These are phyloP conservation scores for Emys orbicularis DNA, from an alignment of 2,797 vertebrate genomes.

Conservation along the genomic window DNA sequence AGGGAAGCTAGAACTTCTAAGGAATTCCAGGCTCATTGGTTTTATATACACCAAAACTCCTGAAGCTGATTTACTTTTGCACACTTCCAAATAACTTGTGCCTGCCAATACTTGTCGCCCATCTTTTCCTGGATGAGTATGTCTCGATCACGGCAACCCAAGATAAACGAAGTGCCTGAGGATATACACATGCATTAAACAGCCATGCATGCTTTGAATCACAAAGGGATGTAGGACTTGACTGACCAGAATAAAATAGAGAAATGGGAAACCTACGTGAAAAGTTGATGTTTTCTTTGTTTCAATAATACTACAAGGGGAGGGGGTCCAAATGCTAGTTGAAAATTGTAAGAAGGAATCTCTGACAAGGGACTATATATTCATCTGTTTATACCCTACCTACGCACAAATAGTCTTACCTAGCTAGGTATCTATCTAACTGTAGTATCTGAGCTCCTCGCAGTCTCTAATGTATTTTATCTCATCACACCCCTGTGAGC, in stretches of 20 bases:
- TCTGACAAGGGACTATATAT: background rate
- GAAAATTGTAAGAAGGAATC: background rate
- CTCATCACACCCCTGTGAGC: background rate
- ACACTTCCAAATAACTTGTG: constrained; percentile 24
- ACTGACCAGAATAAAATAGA: background rate
- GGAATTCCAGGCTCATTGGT: background rate
- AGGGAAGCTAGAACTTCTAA: background rate
- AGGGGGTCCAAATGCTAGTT: background rate
- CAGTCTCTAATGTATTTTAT: background rate
- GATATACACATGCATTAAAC: constrained; percentile 48
- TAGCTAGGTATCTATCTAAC: background rate
- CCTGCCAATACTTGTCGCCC: constrained; percentile 46
- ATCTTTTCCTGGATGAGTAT: constrained; percentile 29
- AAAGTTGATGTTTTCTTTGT: background rate
- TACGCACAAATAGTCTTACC: background rate
- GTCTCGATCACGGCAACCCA: background rate
- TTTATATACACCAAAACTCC: constrained; percentile 35
- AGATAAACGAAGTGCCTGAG: constrained; percentile 65
- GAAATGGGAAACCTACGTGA: background rate
- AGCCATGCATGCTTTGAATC: constrained; percentile 34
- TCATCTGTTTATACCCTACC: background rate
- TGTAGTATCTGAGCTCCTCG: background rate
- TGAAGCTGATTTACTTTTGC: constrained; percentile 45
- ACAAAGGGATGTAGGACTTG: background rate
- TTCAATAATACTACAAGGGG: background rate